Evolutionary conservation across 2,797 vertebrate genomes (phyloP).

Genomic region (Platyrinchus mystaceus): DNA sequence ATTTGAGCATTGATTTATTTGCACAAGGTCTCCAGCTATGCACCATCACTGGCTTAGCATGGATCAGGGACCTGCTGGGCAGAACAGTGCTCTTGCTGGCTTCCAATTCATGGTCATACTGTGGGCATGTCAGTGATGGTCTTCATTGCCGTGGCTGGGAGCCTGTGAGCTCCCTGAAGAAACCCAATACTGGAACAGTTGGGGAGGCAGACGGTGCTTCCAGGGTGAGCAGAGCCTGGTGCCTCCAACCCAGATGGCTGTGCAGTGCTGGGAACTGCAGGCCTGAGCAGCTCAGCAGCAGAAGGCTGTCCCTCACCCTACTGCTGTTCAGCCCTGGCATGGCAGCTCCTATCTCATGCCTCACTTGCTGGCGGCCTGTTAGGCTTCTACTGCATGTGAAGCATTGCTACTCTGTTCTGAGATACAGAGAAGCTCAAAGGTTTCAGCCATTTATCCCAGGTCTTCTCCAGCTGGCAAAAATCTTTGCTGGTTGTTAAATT

Average conservation of each 20-base stretch:
- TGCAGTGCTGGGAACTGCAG: neutral
- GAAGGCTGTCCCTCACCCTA: neutral
- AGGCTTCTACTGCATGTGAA: neutral
- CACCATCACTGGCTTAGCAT: neutral
- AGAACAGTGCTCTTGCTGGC: neutral
- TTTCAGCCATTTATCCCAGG: neutral
- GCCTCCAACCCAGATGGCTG: slow-evolving; percentile 80
- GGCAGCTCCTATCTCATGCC: neutral
- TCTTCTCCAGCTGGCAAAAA: neutral
- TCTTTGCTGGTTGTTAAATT: neutral
- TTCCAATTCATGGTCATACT: neutral
- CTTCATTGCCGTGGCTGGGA: neutral
- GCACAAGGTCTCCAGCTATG: slow-evolving; percentile 7
- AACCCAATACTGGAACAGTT: slow-evolving; percentile 21
- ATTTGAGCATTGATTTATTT: neutral
- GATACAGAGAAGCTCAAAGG: neutral
- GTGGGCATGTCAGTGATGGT: neutral
- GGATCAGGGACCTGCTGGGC: neutral
- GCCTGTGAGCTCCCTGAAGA: neutral
- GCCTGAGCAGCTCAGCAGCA: slow-evolving; percentile 21
- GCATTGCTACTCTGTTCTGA: neutral
- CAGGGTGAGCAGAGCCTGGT: slow-evolving; percentile 72
- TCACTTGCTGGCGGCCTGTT: neutral
- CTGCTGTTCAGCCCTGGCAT: neutral
- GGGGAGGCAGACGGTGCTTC: slow-evolving; percentile 69